Evolutionary conservation across 1,140 invertebrate genomes (phyloP).

Genomic region (Ladona fulva): DNA sequence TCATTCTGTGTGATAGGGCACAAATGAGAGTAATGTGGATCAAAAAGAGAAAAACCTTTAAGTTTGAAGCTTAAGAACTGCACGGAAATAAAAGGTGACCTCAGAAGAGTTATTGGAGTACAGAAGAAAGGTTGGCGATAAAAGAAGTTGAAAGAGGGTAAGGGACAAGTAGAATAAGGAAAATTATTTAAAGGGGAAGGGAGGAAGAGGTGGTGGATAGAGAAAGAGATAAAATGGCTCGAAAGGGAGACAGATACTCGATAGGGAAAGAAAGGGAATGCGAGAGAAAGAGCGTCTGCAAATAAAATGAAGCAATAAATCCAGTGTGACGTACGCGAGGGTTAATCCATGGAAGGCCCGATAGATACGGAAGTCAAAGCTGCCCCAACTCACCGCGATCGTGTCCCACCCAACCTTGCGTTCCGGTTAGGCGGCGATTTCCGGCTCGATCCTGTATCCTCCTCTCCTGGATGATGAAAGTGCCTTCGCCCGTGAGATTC

Average conservation of each 20-base stretch:
- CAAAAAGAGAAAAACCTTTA: too few relatives aligned
- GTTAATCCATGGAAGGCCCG: neutral
- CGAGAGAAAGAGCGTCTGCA: too few relatives aligned
- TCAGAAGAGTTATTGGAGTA: too few relatives aligned
- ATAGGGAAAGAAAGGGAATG: neutral
- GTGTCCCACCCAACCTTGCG: neutral
- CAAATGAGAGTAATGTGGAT: too few relatives aligned
- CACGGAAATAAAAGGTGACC: too few relatives aligned
- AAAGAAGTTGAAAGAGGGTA: too few relatives aligned
- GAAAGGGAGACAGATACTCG: neutral
- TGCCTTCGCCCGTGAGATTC: too few relatives aligned
- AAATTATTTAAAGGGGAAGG: neutral
- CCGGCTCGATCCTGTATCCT: neutral
- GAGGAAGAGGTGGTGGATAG: neutral
- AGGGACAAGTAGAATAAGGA: neutral
- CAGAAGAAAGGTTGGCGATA: too few relatives aligned
- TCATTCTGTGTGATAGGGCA: too few relatives aligned
- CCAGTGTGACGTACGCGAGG: neutral
- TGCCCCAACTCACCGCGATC: neutral
- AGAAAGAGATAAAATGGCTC: neutral
- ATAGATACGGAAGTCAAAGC: neutral
- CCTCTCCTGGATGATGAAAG: too few relatives aligned
- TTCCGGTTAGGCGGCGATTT: neutral
- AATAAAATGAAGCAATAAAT: neutral
- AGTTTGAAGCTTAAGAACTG: too few relatives aligned